Evolutionary conservation across 2,888 invertebrate genomes (phyloP), one percentile per base, ranked within the genome.

Genomic region (Tiliacea aurago): DNA sequence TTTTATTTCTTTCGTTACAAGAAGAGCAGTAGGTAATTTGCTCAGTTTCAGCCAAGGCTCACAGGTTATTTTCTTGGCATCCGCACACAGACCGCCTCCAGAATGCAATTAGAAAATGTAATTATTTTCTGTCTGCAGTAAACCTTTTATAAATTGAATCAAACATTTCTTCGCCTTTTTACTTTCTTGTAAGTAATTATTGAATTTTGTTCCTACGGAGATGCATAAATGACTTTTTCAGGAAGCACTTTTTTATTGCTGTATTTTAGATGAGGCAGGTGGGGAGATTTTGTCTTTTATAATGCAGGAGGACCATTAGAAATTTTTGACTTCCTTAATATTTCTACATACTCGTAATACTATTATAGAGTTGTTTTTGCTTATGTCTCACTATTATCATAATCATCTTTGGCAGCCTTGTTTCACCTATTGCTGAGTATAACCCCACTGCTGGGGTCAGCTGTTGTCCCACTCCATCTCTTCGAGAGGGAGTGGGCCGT

Each of bases 101-200:
- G 80, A 78, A 78, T 66, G 80, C 62, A 79, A 75, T 79, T 80
- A 79, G 56, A 80, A 75, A 78, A 75, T 58, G 62, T 80, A 75
- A 79, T 80, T 80, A 78, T 75, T 59, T 75, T 66, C 65, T 58
- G 69, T 65, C 61, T 75, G 33, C 76, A 41, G 73, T 64, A 75
- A 68, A 65, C 64, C 68, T 80, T 73, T 74, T 43, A 45, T 66
- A 75, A 80, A 78, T 75, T 51, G 56, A 70, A 80, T 62, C 56
- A 62, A 68, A 75, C 15, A 65, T 64, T 61, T n/a, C 51, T 28
- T 49, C 18, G 23, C 55, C 47, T 51, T 55, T 62, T 41, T 61
- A 20, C 15, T 53, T 51, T 58, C 37, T 33, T 23, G 59, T 15
- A 28, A 45, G 59, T 15, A 28, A 45, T 65, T 68, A 61, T 63